Base-by-base conservation (phyloP, 2,797 vertebrate species). In the Helarctos malayanus region DNA sequence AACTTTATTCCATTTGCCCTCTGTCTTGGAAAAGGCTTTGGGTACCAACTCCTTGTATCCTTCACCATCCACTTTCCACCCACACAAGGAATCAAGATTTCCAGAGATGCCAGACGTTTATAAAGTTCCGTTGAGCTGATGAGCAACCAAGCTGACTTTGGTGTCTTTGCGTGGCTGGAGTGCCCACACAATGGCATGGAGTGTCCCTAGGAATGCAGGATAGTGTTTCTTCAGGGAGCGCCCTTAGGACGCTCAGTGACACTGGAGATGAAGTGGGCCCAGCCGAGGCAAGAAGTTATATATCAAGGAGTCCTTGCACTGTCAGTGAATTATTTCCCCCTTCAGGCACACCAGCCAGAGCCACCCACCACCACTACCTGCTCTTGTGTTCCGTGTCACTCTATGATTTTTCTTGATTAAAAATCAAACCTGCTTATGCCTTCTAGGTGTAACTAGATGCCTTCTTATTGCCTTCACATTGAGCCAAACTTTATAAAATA, bases 101-200 rank as follows among this genome's bases (percentile, higher is more conserved):
- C 75, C 27, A 14, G 47, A 68, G 35, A 56, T 93, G 63, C 69
- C 4, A 10, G n/a, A 14, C 9, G 65, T 89, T 93, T 88, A 1
- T 1, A 93, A 65, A 65, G 32, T 32, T 92, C 54, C 54, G 23
- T 9, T 78, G 61, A 93, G 38, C 59, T 92, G 82, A 52, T 97
- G 92, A 52, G 92, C 71, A 16, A 87, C 90, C 78, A 81, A 25
- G 29, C 29, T 45, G 27, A 71, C 18, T 69, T 78, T 65, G 45
- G 95, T 73, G n/a, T 85, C 90, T 49, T 76, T 23, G 89, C 97
- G 86, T 61, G 91, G 78, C 96, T 97, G 79, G 32, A 89, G 52
- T 1, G 0, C 59, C 94, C 97, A 91, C 76, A 92, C 93, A 95
- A 91, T 86, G 69, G 69, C 18, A 95, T 86, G 25, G 25, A 0